Percentiles rank a stretch among this genome's conserved stretches.
phyloP scores from a whole-genome alignment of 2,888 invertebrate genomes.

The Ectobius pallidus region DNA sequence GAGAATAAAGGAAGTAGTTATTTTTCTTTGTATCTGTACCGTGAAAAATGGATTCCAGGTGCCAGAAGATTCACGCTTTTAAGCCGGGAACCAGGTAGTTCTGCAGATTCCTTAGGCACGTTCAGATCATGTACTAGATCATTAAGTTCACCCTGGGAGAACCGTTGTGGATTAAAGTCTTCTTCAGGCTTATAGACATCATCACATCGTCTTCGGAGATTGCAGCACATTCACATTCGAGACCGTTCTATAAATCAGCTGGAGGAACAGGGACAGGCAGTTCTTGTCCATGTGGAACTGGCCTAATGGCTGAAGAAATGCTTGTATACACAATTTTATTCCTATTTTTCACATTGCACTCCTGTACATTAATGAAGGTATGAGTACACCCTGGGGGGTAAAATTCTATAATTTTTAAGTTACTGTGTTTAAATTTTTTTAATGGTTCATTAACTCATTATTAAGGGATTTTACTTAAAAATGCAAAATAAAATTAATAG shows the following conservation, averaged over 20 bases:
- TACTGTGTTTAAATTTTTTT: too few relatives aligned
- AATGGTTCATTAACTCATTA: too few relatives aligned
- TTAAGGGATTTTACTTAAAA: too few relatives aligned
- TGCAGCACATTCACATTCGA: not conserved
- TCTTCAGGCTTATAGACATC: not conserved
- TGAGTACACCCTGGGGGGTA: too few relatives aligned
- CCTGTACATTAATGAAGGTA: not conserved
- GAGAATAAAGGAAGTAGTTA: too few relatives aligned
- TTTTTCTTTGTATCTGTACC: too few relatives aligned
- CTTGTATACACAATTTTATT: not conserved
- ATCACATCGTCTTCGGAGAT: not conserved
- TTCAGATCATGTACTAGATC: not conserved
- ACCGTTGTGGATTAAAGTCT: not conserved
- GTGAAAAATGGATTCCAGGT: too few relatives aligned
- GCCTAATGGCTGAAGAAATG: slow-evolving; percentile 2
- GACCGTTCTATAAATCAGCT: not conserved
- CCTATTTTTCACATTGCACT: not conserved
- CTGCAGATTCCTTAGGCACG: not conserved
- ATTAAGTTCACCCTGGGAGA: not conserved
- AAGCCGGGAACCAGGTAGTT: too few relatives aligned
- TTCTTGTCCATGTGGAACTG: not conserved
- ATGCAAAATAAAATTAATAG: too few relatives aligned
- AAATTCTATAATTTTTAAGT: too few relatives aligned
- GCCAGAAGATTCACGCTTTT: too few relatives aligned
- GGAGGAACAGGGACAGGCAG: not conserved